A percentile compares a stretch with the other conserved stretches of the same genome.
phyloP scores from a whole-genome alignment of 2,113 vertebrate genomes.

The Leucopternis melanops region DNA sequence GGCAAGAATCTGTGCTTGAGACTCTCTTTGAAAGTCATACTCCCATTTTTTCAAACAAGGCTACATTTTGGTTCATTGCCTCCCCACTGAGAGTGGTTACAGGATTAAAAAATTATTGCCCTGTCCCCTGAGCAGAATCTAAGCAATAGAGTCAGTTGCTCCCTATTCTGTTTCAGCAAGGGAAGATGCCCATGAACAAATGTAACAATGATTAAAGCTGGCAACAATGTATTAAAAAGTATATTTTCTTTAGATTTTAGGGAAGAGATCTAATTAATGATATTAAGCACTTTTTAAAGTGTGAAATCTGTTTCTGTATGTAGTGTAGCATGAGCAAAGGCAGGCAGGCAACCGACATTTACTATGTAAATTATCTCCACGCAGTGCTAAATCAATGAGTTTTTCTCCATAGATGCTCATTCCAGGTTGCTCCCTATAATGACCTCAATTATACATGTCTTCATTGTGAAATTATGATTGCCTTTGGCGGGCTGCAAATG shows the following conservation, averaged over 20 bases:
- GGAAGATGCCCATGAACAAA: background rate
- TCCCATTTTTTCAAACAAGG: background rate
- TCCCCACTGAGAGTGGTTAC: background rate
- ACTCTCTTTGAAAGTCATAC: background rate
- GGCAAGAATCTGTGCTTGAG: background rate
- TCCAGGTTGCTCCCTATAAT: conserved; percentile 55
- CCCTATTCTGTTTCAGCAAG: background rate
- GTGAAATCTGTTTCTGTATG: background rate
- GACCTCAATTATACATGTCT: conserved; percentile 70
- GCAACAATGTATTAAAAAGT: background rate
- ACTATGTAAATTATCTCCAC: conserved; percentile 37
- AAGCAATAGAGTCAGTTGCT: background rate
- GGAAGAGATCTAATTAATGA: conserved; percentile 29
- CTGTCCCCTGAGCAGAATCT: background rate
- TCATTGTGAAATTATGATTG: conserved; percentile 66
- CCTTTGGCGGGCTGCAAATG: conserved; percentile 52
- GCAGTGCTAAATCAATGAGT: conserved; percentile 28
- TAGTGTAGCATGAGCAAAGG: background rate
- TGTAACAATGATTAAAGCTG: background rate
- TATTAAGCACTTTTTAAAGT: background rate
- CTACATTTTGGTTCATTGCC: background rate
- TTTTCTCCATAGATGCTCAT: conserved; percentile 46
- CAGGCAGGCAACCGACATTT: background rate
- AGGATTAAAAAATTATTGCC: background rate
- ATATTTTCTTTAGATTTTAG: conserved; percentile 5